Evolutionary conservation across 2,888 invertebrate species (phyloP), one percentile per base, ranked within the genome.

Genomic region (Adineta ricciae): DNA sequence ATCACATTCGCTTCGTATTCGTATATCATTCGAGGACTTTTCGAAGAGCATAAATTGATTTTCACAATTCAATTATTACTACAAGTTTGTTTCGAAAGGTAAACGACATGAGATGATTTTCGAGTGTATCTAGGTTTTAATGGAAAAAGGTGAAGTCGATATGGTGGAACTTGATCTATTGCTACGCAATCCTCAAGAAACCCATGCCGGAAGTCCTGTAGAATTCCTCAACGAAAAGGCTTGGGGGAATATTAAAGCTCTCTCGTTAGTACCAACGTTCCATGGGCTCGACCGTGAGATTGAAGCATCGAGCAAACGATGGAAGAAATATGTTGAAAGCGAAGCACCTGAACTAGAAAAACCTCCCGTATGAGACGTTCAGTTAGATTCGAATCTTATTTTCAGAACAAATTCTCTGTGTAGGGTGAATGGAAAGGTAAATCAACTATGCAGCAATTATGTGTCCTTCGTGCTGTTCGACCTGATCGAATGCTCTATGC

Each of bases 51-150:
- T 90, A 97, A 97, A 91, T 93, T 97, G 85, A 97, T 96, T 89
- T 97, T 97, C 91, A 94, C 95, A 9, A 94, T 96, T 1, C 97
- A 97, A 92, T 96, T 97, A 96, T 94, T 96, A 21, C 96, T 97
- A 90, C 95, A 95, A 93, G 95, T 95, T 89, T 87, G 46, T 50
- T 46, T 46, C 5, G 46, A 46, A 46, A 8, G 11, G 46, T n/a
- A 46, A 46, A 8, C 5, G 46, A 46, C 11, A 46, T 46, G 5
- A 11, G 5, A 64, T 64, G n/a, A 64, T 1, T 64, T 64, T 8
- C n/a, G 27, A 24, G 8, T 21, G 2, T 11, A n/a, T 41, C 21
- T 78, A 78, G 95, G 94, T 97, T 87, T 92, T 96, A 49, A 90
- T 96, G 73, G 94, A 94, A 92, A 94, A 93, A 88, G 94, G 95